phyloP scores from a whole-genome alignment of 2,888 invertebrate genomes.

The Parthenolecanium corni region DNA sequence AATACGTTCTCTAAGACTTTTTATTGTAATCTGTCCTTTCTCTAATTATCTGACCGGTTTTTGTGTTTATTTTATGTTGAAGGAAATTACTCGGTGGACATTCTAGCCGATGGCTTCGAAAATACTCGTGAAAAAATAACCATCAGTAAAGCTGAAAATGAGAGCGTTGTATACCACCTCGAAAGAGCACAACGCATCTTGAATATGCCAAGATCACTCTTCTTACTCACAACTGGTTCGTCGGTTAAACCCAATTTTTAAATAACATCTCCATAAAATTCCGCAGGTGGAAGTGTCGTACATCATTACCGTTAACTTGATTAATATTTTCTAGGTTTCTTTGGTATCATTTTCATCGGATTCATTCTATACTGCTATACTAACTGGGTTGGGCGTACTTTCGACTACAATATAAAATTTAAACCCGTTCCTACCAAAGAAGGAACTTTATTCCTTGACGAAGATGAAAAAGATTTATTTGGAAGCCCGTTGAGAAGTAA shows the following conservation, averaged over 20 bases:
- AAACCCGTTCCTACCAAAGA: conserved; percentile 16
- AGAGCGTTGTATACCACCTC: conserved; percentile 55
- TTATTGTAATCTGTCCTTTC: no score
- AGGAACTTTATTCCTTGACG: not conserved
- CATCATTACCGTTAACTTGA: not conserved
- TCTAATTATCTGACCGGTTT: no score
- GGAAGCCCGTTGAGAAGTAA: conserved; percentile 10
- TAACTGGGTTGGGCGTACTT: not conserved
- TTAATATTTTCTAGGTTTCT: conserved; percentile 6
- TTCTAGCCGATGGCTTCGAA: conserved; percentile 49
- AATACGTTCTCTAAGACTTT: no score
- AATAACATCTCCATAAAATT: not conserved
- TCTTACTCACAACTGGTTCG: conserved; percentile 60
- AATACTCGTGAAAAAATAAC: conserved; percentile 44
- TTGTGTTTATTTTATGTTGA: no score
- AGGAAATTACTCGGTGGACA: conserved; percentile 42
- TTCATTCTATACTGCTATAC: conserved; percentile 18
- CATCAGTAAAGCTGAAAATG: conserved; percentile 39
- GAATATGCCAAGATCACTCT: conserved; percentile 63
- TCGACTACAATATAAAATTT: conserved; percentile 13
- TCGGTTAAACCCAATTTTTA: not conserved
- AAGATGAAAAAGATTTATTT: conserved; percentile 26
- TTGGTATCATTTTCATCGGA: conserved; percentile 17
- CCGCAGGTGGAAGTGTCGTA: not conserved
- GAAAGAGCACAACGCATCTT: conserved; percentile 55